Conservation (phyloP, 2,888 invertebrate species). For the Temnothorax unifasciatus region DNA sequence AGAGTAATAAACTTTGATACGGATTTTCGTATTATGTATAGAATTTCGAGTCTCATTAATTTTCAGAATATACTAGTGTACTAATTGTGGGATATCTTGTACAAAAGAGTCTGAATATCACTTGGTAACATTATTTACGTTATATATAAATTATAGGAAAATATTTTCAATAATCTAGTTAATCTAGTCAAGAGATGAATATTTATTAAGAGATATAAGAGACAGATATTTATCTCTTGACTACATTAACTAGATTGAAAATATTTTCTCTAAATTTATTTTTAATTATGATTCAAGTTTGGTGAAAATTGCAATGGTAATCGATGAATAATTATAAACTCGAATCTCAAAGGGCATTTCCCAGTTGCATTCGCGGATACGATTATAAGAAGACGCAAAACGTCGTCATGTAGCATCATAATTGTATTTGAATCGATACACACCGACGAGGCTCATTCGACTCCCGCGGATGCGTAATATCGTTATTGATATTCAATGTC, state of each 20-base stretch:
- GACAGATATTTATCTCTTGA: not conserved
- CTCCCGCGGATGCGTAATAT: slow-evolving; percentile 25
- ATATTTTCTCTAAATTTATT: not conserved
- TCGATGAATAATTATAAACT: slow-evolving; percentile 16
- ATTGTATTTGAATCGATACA: slow-evolving; percentile 17
- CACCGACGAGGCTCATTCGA: not conserved
- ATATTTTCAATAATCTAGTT: slow-evolving; percentile 19
- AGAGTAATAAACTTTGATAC: not conserved
- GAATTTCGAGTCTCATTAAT: not conserved
- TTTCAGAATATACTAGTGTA: not conserved
- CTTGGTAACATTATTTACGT: not conserved
- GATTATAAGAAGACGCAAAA: not conserved
- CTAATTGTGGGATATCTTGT: not conserved
- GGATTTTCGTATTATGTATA: not conserved
- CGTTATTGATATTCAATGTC: slow-evolving; percentile 50
- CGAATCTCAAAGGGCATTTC: slow-evolving; percentile 6
- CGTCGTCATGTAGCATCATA: not conserved
- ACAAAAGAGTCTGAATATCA: not conserved
- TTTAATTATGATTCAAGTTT: not conserved
- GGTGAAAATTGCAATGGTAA: not conserved
- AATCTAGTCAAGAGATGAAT: not conserved
- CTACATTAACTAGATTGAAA: slow-evolving; percentile 10
- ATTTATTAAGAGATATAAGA: not conserved
- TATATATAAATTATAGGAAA: not conserved
- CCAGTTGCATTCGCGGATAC: not conserved